Evolutionary conservation across 2,113 vertebrate genomes (phyloP).

Genomic region (Gnathonemus echidnorhynchus): DNA sequence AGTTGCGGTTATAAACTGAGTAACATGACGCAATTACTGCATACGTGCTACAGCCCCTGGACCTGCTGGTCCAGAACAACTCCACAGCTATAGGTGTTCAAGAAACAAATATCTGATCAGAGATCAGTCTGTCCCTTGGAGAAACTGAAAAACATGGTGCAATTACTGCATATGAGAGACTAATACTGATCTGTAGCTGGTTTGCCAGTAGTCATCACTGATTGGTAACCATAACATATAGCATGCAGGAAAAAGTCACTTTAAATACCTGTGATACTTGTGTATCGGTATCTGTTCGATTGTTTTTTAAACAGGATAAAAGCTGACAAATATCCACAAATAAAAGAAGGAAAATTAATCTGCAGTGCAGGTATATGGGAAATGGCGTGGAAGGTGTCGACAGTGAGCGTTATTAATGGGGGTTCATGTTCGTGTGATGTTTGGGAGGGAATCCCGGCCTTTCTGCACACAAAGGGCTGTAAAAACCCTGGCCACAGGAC

Average conservation of each 20-base stretch:
- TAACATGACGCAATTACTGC: not conserved
- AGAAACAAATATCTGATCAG: not conserved
- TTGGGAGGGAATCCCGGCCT: not conserved
- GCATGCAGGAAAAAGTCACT: not conserved
- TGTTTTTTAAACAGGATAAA: not conserved
- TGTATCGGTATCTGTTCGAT: not conserved
- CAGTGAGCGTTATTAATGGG: slow-evolving; percentile 11
- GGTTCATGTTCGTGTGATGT: not conserved
- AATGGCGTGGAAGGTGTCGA: not conserved
- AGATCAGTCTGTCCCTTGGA: not conserved
- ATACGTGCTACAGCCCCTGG: not conserved
- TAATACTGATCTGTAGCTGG: not conserved
- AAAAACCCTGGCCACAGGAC: not conserved
- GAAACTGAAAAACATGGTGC: not conserved
- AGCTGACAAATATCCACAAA: not conserved
- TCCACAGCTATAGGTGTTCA: not conserved
- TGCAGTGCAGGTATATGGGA: not conserved
- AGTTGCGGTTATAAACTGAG: not conserved
- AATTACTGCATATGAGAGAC: not conserved
- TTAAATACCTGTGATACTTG: not conserved
- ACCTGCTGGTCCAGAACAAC: not conserved
- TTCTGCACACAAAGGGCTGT: not conserved
- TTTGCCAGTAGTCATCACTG: not conserved
- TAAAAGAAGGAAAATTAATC: not conserved
- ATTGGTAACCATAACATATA: not conserved